These are phyloP conservation scores for Galeruca laticollis DNA, from an alignment of 2,888 invertebrate species.

Conservation along the genomic window DNA sequence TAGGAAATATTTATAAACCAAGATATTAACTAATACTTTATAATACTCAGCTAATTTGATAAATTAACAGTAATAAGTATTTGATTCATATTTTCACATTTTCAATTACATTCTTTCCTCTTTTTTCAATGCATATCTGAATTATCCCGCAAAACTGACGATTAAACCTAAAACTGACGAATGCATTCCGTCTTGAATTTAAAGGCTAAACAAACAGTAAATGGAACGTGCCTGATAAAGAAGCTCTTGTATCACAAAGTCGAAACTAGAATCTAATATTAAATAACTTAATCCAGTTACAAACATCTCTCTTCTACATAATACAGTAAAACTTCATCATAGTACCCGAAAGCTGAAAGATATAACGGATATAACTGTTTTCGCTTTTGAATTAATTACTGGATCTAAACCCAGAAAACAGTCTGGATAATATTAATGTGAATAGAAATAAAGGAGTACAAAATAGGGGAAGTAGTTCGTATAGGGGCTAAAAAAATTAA, in stretches of 20 bases:
- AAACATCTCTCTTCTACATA: not conserved
- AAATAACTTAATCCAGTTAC: conserved; percentile 4
- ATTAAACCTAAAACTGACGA: not conserved
- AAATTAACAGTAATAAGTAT: too few relatives aligned
- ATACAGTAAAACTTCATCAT: not conserved
- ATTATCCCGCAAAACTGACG: too few relatives aligned
- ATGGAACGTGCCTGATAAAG: not conserved
- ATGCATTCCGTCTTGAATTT: not conserved
- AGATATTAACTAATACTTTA: too few relatives aligned
- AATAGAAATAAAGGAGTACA: not conserved
- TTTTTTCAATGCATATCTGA: too few relatives aligned
- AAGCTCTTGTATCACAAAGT: conserved; percentile 2
- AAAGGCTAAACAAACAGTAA: not conserved
- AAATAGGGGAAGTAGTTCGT: too few relatives aligned
- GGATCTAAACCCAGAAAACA: not conserved
- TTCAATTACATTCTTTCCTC: too few relatives aligned
- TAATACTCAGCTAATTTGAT: too few relatives aligned
- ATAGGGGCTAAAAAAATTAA: too few relatives aligned
- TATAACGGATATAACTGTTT: not conserved
- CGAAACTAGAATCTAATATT: conserved; percentile 5
- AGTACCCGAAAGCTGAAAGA: not conserved
- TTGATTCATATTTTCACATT: too few relatives aligned
- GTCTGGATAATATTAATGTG: not conserved
- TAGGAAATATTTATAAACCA: too few relatives aligned
- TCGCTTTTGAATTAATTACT: conserved; percentile 3